Conservation (phyloP, 2,888 invertebrate species). For the Magallana nippona region DNA sequence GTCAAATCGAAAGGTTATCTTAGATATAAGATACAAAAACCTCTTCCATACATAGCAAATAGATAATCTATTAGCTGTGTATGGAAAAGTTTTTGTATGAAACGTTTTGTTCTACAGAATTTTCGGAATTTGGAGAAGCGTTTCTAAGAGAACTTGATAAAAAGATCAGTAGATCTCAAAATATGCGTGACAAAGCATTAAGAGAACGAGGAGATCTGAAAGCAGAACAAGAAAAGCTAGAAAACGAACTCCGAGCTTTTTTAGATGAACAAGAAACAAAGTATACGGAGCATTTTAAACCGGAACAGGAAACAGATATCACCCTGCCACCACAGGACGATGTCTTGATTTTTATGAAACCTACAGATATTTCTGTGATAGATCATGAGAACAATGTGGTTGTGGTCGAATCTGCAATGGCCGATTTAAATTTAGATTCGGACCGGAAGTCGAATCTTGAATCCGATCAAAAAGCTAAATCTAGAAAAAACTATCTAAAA, state of each 20-base stretch:
- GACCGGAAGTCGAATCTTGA: neutral
- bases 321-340: neutral
- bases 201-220: constrained; percentile 57
- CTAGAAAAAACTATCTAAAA: neutral
- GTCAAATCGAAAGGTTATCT: too few species aligned
- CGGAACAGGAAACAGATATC: neutral
- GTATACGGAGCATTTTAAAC: constrained; percentile 46
- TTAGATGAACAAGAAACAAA: constrained; percentile 62
- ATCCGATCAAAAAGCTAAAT: neutral
- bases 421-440: constrained; percentile 10
- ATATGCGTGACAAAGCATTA: constrained; percentile 62
- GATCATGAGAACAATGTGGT: constrained; percentile 11
- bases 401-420: constrained; percentile 27
- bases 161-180: constrained; percentile 61
- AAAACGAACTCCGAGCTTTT: constrained; percentile 60
- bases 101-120: constrained; percentile 38
- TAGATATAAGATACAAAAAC: too few species aligned
- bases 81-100: neutral
- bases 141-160: constrained; percentile 66
- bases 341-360: constrained; percentile 35
- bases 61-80: too few species aligned
- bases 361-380: neutral
- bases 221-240: constrained; percentile 61
- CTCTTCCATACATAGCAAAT: too few species aligned
- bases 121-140: constrained; percentile 69